phyloP scores from a whole-genome alignment of 2,888 invertebrate species.

The Dusona sp. region DNA sequence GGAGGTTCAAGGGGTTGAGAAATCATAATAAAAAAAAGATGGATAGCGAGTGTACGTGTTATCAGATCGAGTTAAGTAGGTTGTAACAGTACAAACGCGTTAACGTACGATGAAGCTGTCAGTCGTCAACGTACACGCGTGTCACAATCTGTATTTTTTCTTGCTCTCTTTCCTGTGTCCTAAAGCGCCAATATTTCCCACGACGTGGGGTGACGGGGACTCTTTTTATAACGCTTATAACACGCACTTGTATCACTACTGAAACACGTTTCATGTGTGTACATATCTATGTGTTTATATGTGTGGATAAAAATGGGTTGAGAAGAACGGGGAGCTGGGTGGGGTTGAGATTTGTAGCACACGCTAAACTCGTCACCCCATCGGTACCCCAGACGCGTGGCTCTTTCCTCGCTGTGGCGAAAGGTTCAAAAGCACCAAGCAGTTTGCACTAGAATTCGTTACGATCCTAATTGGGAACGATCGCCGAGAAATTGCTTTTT shows the following conservation, averaged over 20 bases:
- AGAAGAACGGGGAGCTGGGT: constrained; percentile 41
- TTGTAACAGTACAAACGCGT: constrained; percentile 65
- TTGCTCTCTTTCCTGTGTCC: constrained; percentile 63
- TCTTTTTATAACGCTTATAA: constrained; percentile 59
- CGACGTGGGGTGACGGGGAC: constrained; percentile 69
- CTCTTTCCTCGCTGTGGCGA: constrained; percentile 61
- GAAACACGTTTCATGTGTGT: constrained; percentile 15
- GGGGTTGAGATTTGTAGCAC: constrained; percentile 76
- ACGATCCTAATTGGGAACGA: constrained; percentile 81
- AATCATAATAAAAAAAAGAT: constrained; percentile 42
- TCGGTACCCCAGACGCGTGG: constrained; percentile 76
- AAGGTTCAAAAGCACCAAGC: constrained; percentile 58
- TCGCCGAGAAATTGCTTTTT: constrained; percentile 80
- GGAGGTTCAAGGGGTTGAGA: constrained; percentile 65
- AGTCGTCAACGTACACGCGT: constrained; percentile 68
- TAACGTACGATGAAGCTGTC: constrained; percentile 77
- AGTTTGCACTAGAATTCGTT: constrained; percentile 78
- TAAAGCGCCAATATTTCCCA: constrained; percentile 79
- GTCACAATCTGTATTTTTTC: constrained; percentile 67
- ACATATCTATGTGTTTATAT: constrained; percentile 6
- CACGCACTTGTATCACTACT: constrained; percentile 50
- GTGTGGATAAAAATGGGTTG: constrained; percentile 11
- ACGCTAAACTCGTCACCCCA: constrained; percentile 69
- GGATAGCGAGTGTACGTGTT: constrained; percentile 55
- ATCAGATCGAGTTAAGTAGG: constrained; percentile 77